A percentile compares a stretch with the other conserved stretches of the same genome.
phyloP scores from a whole-genome alignment of 2,797 vertebrate species.

The Pogonophryne albipinna region DNA sequence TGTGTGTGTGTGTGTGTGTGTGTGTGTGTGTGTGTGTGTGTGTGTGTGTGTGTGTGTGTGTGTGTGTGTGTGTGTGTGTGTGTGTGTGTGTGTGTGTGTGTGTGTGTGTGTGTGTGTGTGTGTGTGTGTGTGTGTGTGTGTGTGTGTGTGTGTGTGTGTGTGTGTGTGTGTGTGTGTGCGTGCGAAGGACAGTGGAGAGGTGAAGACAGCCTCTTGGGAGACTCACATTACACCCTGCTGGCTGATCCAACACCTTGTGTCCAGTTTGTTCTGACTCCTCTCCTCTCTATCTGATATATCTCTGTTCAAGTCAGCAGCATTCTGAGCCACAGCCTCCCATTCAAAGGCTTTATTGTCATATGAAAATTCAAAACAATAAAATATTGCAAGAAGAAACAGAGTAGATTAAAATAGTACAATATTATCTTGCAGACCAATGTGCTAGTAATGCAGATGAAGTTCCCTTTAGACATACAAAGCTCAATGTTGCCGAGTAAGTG shows the following conservation, averaged over 20 bases:
- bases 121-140: constrained; percentile 5
- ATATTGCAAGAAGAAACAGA: too few relatives aligned
- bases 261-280: constrained; percentile 34
- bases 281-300: constrained; percentile 35
- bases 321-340: too few relatives aligned
- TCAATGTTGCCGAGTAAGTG: too few relatives aligned
- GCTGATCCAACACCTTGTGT: constrained; percentile 36
- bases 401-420: too few relatives aligned
- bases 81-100: constrained; percentile 12
- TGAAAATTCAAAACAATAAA: too few relatives aligned
- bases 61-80: constrained; percentile 11
- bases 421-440: too few relatives aligned
- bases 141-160: constrained; percentile 1
- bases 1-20: constrained; percentile 6
- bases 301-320: constrained; percentile 31
- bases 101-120: constrained; percentile 6
- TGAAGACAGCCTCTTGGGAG: constrained; percentile 58
- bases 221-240: constrained; percentile 61
- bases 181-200: constrained; percentile 46
- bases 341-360: too few relatives aligned
- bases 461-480: too few relatives aligned
- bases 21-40: constrained; percentile 1
- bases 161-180: constrained; percentile 17
- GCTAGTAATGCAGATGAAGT: too few relatives aligned
- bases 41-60: constrained; percentile 7